Evolutionary conservation across 2,888 invertebrate genomes (phyloP), one percentile per base, ranked within the genome.

Genomic region (Hirtodrosophila confusa): DNA sequence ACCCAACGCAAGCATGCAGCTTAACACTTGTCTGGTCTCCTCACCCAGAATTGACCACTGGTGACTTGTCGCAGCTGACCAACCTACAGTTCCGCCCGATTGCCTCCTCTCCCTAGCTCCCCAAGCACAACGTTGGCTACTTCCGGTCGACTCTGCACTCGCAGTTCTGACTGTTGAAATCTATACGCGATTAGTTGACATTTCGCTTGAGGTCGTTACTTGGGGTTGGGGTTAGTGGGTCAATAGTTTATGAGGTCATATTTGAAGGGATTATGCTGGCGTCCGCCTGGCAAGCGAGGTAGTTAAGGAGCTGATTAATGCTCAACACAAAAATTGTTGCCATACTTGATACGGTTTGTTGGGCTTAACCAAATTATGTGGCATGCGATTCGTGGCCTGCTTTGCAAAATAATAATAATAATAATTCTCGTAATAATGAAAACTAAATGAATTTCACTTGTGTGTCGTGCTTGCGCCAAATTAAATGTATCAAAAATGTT

Each of bases 401-500:
- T 87, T 70, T 56, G 57, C 40, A 60, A 44, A 57, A 60, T 58
- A 75, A 41, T 45, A 56, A 68, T 58, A 53, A 49, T 64, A 69
- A 49, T 64, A 69, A 67, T 75, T 69, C 63, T 48, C 37, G 56
- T 60, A 68, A 75, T 77, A 87, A 79, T 83, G 78, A 77, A 88
- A 86, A 77, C 75, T 79, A 83, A 84, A 83, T 83, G 80, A 80
- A 83, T 72, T 78, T 88, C 78, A 86, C 88, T 88, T 88, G 88
- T 86, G 69, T 84, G 71, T 80, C 88, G 86, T 88, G 84, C 75
- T 69, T 73, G 70, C 36, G 72, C 65, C 69, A 88, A 84, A 84
- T 84, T 83, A 84, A 88, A 84, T 80, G 80, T 68, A 77, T 70
- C 58, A 70, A 66, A 71, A 78, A 79, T 79, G 74, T 75, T 69